These are phyloP conservation scores for Tetramorium parvispinum DNA, from an alignment of 1,140 invertebrate species.

Conservation along the genomic window DNA sequence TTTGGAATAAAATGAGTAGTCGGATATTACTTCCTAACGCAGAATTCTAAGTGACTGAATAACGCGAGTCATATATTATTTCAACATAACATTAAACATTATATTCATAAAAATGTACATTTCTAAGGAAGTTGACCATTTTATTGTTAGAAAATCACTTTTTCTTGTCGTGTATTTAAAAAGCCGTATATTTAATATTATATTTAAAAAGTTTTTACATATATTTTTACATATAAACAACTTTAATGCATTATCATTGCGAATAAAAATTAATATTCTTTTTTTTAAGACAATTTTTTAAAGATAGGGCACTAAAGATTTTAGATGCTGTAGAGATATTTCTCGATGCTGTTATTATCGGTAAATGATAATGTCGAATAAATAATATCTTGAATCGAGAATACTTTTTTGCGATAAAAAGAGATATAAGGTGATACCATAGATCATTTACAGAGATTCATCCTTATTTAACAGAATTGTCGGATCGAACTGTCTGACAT, in stretches of 20 bases:
- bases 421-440: conserved; percentile 11
- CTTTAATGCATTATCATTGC: background rate
- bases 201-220: background rate
- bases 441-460: conserved; percentile 49
- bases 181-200: too few relatives aligned
- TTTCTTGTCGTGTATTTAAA: background rate
- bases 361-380: background rate
- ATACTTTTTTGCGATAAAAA: conserved; percentile 24
- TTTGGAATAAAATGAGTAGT: background rate
- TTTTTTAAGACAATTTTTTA: background rate
- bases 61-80: background rate
- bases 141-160: background rate
- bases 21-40: background rate
- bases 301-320: background rate
- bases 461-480: background rate
- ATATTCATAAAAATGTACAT: background rate
- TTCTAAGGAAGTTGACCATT: background rate
- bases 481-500: conserved; percentile 54
- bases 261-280: background rate
- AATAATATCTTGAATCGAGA: conserved; percentile 9
- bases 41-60: background rate
- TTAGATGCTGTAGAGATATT: background rate
- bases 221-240: background rate
- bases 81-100: background rate
- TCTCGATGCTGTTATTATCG: conserved; percentile 17